Percentiles rank a stretch among this genome's conserved stretches.
Conservation (phyloP, 2,888 invertebrate genomes). For the Baccha elongata region DNA sequence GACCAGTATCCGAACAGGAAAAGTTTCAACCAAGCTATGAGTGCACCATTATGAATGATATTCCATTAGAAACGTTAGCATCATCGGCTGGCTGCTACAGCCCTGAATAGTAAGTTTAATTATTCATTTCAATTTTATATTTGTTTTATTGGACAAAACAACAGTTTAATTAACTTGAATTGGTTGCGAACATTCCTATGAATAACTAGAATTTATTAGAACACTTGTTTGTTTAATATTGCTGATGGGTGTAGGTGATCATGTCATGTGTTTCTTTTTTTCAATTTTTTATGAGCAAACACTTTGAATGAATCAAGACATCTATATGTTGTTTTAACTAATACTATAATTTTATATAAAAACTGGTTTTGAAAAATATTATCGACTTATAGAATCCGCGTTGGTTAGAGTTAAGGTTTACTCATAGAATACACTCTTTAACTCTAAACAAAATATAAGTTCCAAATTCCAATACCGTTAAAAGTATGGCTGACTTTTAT, state of each 20-base stretch:
- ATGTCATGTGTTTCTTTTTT: too few relatives aligned
- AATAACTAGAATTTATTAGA: background rate
- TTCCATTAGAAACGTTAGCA: constrained; percentile 83
- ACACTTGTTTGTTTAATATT: constrained; percentile 8
- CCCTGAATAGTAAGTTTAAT: constrained; percentile 81
- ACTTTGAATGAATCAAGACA: background rate
- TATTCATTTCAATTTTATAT: background rate
- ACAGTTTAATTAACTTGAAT: constrained; percentile 18
- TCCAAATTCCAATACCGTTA: too few relatives aligned
- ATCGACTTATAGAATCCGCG: too few relatives aligned
- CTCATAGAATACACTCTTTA: too few relatives aligned
- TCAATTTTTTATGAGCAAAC: background rate
- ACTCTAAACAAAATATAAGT: too few relatives aligned
- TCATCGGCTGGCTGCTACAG: constrained; percentile 80
- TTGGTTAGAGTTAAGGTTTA: too few relatives aligned
- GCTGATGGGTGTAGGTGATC: constrained; percentile 7
- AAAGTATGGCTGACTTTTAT: too few relatives aligned
- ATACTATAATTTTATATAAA: background rate
- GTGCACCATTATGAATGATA: constrained; percentile 95
- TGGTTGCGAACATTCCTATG: constrained; percentile 15
- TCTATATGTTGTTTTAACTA: background rate
- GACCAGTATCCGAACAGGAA: constrained; percentile 91
- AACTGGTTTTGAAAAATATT: constrained; percentile 6
- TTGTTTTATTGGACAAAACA: background rate
- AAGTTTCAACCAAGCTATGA: constrained; percentile 98